Evolutionary conservation across 2,888 invertebrate species (phyloP), one percentile per base, ranked within the genome.

Genomic region (Eupithecia inturbata): DNA sequence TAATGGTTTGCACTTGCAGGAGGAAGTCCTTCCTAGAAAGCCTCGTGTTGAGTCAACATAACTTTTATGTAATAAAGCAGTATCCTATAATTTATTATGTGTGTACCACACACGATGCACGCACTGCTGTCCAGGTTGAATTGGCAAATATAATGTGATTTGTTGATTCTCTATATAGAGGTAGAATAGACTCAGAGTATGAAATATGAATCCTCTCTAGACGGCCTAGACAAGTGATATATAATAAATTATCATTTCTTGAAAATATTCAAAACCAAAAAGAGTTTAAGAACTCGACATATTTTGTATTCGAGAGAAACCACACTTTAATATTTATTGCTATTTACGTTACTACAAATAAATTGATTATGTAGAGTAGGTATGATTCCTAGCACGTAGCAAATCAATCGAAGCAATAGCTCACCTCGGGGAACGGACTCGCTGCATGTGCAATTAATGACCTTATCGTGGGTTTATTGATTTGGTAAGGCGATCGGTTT

Each of bases 401-500:
- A 70, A 80, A 82, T 81, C 79, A 82, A 78, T 82, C 80, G 76
- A 80, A 81, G 80, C 85, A 81, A 85, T 84, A 75, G 86, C 81
- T 82, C 81, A 84, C 88, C 85, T 87, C 88, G 73, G 88, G 89
- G 89, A 89, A 83, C 80, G 82, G 83, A 82, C 84, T 82, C 82
- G 81, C 81, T 82, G 88, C 89, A 88, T 91, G 91, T 91, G 91
- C 92, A 92, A 94, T 94, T 93, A 93, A 94, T 94, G 92, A 89
- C 87, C 93, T 93, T 94, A 94, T 93, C 93, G 93, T 85, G 85
- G 84, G 85, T 88, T 91, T 93, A 93, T 94, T 94, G 94, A 93
- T 92, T 93, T 84, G 85, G 94, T 92, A 94, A 93, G 92, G 91
- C 91, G 93, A 94, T 93, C 93, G 91, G 90, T 92, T 93, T 93